A percentile compares a stretch with the other conserved stretches of the same genome.
Conservation (phyloP, 2,797 vertebrate genomes). For the Manis crassicaudata region DNA sequence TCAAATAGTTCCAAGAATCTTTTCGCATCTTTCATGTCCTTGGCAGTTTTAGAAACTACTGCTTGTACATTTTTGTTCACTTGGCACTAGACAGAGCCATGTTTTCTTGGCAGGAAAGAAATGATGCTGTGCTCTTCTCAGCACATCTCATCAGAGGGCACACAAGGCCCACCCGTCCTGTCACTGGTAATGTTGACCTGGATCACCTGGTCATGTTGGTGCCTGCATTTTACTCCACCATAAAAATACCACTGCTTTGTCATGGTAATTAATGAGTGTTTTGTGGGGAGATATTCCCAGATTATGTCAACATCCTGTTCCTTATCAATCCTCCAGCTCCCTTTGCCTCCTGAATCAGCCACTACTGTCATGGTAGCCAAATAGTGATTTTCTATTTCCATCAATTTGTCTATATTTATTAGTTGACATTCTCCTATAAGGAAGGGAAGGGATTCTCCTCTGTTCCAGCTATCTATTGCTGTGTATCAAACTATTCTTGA, state of each 20-base stretch:
- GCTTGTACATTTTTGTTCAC: constrained; percentile 41
- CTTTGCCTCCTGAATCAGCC: constrained; percentile 35
- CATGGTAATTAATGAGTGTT: constrained; percentile 35
- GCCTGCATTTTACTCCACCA: constrained; percentile 13
- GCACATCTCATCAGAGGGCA: background rate
- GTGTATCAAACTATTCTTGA: background rate
- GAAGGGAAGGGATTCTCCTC: background rate
- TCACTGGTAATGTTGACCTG: background rate
- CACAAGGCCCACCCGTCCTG: background rate
- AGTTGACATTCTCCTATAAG: background rate
- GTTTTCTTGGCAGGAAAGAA: constrained; percentile 19
- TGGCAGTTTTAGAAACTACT: constrained; percentile 9
- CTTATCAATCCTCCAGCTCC: background rate
- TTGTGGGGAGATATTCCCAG: constrained; percentile 14
- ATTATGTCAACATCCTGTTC: background rate
- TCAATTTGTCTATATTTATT: constrained; percentile 22
- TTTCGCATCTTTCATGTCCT: background rate
- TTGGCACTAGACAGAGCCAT: background rate
- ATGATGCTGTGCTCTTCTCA: background rate
- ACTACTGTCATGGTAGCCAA: background rate
- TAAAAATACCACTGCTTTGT: background rate
- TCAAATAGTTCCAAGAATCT: background rate
- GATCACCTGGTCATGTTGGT: background rate
- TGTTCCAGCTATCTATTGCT: constrained; percentile 10
- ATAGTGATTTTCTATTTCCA: constrained; percentile 40